phyloP scores from a whole-genome alignment of 2,113 vertebrate species.

The Gadus chalcogrammus region DNA sequence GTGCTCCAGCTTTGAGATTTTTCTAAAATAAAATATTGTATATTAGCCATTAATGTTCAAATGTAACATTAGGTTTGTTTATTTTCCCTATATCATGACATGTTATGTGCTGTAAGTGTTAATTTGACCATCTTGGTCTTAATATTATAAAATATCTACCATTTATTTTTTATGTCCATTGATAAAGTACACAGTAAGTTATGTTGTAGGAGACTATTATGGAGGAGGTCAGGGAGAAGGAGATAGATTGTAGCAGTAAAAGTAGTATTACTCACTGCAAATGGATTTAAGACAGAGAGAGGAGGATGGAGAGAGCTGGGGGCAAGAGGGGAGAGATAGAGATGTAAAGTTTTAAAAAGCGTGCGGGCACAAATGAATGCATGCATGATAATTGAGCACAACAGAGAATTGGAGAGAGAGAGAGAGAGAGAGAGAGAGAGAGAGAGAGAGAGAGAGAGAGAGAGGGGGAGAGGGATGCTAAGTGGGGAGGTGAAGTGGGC shows the following conservation, averaged over 20 bases:
- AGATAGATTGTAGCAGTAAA: neutral
- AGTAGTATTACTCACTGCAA: neutral
- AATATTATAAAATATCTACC: no score
- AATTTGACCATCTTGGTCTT: no score
- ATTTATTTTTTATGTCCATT: no score
- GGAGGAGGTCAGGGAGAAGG: neutral
- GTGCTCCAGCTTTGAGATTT: no score
- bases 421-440: no score
- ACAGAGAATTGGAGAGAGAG: slow-evolving; percentile 5
- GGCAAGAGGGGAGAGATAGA: neutral
- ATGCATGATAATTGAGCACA: no score
- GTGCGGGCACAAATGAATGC: slow-evolving; percentile 19
- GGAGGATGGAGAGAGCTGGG: neutral
- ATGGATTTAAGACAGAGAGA: no score
- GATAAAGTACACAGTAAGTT: neutral
- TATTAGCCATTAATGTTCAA: no score
- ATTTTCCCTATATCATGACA: no score
- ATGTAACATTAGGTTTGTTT: no score
- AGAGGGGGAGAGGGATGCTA: slow-evolving; percentile 12
- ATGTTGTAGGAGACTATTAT: neutral
- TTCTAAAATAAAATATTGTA: no score
- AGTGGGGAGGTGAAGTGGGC: slow-evolving; percentile 26
- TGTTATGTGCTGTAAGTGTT: no score
- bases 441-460: slow-evolving; percentile 25
- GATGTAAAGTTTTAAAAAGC: slow-evolving; percentile 48